Conservation (phyloP, 2,113 vertebrate genomes). For the Pomatorhinus ruficollis region DNA sequence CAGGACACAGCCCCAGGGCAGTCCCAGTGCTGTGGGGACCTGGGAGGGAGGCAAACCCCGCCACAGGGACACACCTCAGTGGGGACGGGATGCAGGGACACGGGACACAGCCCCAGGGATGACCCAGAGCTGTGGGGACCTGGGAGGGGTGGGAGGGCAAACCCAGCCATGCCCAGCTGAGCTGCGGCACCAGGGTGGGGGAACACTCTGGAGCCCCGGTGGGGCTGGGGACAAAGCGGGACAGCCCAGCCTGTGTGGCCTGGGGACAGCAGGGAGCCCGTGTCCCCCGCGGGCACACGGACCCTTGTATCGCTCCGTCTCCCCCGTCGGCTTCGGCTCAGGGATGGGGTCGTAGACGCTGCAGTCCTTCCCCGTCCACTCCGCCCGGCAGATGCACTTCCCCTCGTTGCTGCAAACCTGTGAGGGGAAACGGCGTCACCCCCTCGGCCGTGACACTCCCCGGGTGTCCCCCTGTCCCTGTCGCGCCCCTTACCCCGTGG, state of each 20-base stretch:
- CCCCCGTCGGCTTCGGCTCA: conserved; percentile 78
- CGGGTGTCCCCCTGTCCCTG: accelerated
- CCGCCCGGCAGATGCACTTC: conserved; percentile 92
- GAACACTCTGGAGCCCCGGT: not conserved
- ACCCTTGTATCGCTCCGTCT: conserved; percentile 89
- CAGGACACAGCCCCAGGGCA: not conserved
- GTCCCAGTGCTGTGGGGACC: not conserved
- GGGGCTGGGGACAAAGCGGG: not conserved
- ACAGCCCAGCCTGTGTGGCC: not conserved
- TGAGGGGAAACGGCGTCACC: not conserved
- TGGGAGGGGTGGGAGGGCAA: not conserved
- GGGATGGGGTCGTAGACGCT: conserved; percentile 91
- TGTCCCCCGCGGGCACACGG: not conserved
- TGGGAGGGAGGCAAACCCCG: not conserved
- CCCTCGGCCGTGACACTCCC: accelerated
- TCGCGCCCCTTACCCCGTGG: conserved; percentile 82
- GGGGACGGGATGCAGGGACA: not conserved
- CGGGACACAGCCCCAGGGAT: not conserved
- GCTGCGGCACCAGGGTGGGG: not conserved
- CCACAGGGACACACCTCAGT: conserved; percentile 51
- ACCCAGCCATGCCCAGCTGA: not conserved
- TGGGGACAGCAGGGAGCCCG: not conserved
- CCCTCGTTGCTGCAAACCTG: conserved; percentile 95
- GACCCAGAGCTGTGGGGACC: not conserved
- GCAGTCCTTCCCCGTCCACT: conserved; percentile 96